Evolutionary conservation across 2,888 invertebrate genomes (phyloP), one percentile per base, ranked within the genome.

Genomic region (Caenorhabditis angaria): DNA sequence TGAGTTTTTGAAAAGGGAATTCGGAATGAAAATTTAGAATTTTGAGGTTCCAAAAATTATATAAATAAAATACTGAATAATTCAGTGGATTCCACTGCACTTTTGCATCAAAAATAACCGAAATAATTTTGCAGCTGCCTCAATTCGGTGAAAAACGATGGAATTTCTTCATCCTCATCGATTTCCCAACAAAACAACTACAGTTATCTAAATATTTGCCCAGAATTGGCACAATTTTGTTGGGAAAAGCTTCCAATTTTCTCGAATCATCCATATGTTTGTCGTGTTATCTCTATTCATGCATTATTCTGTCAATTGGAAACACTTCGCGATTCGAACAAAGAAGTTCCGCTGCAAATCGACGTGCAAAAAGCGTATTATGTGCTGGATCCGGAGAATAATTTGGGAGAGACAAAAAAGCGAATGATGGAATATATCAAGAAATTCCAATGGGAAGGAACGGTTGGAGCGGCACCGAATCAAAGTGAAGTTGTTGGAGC

Each of bases 301-400:
- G 70, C 67, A 25, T 64, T 69, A 12, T 81, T 71, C 63, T 64
- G 65, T 32, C 73, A 67, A 67, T 47, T 63, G 18, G 50, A 47
- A 35, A 8, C 61, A 32, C 1, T 28, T 29, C 10, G 25, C 22
- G 18, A 5, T n/a, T 14, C 22, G 4, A 24, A 14, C 24, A 55
- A 64, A 48, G 51, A 82, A 79, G 58, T 82, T 4, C 84, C 84
- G 0, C 79, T 76, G 12, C 63, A 65, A 41, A 77, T 85, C 14
- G 75, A 82, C 27, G 77, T 80, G 1, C 69, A 76, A 14, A 83
- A 82, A 35, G 76, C 82, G 0, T 85, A 75, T 61, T 85, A 82
- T 59, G 70, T 85, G 8, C 67, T 85, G n/a, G 84, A 85, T 66
- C 85, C 85, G 22, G 80, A 82, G 50, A 82, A 82, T 41, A 82